Evolutionary conservation across 2,888 invertebrate genomes (phyloP), one percentile per base, ranked within the genome.

Genomic region (Thera britannica): DNA sequence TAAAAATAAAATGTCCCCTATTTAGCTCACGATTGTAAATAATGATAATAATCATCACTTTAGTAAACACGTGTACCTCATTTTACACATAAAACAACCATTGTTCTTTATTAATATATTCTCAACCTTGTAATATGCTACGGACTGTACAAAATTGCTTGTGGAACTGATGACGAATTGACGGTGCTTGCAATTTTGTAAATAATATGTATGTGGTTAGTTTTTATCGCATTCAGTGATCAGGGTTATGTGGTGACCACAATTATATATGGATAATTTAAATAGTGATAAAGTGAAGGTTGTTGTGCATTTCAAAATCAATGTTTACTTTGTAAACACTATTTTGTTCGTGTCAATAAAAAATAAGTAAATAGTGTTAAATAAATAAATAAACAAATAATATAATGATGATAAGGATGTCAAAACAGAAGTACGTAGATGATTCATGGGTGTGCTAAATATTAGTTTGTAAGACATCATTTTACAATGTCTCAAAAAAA

Each of bases 141-240:
- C 6, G n/a, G 54, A 54, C 46, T 64, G 9, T 46, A 54, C 44
- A 12, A 52, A 64, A 58, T 64, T 23, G 44, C 23, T 62, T 46
- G 12, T 36, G 9, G 12, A 11, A n/a, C 38, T 51, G 9, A 41
- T 41, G 52, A 52, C 2, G 36, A 48, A 59, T 49, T 36, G 11
- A 49, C 35, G 58, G 46, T 58, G 44, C 8, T n/a, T 36, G 58
- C 51, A 62, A 51, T 2, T 57, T 59, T 51, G 59, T 59, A 49
- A 58, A 59, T 51, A 59, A 46, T 58, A 54, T 59, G 36, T 12
- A 36, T 55, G 58, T 44, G 55, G 55, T 65, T 62, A 59, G 55
- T 52, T 46, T 57, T 65, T 59, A 55, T 68, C 48, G n/a, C 62
- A 55, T 23, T 65, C 61, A 54, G 38, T 52, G 64, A 62, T 61